Conservation (phyloP, 2,888 invertebrate species). For the Germaria angustata region DNA sequence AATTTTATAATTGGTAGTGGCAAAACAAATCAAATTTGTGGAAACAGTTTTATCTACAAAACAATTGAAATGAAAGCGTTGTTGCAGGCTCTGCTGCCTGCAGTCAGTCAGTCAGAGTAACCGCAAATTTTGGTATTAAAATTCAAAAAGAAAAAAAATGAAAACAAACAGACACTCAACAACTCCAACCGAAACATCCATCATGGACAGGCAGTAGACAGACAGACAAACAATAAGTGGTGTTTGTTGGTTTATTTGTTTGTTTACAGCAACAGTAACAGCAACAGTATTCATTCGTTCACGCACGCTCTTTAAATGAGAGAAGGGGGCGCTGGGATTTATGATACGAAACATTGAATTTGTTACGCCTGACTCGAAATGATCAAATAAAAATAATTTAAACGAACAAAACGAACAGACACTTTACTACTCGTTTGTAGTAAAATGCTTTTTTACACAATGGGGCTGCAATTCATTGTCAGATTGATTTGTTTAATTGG, state of each 20-base stretch:
- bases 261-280: conserved; percentile 29
- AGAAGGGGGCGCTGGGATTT: conserved; percentile 45
- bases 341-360: conserved; percentile 62
- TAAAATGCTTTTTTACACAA: conserved; percentile 47
- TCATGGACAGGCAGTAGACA: conserved; percentile 11
- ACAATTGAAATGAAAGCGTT: conserved; percentile 45
- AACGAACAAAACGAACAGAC: conserved; percentile 30
- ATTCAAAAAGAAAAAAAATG: background rate
- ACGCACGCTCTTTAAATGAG: conserved; percentile 56
- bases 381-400: conserved; percentile 55
- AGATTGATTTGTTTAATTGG: conserved; percentile 70
- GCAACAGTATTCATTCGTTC: conserved; percentile 36
- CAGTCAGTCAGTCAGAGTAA: background rate
- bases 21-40: conserved; percentile 65
- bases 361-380: conserved; percentile 65
- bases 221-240: background rate
- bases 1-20: conserved; percentile 64
- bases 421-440: background rate
- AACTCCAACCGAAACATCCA: conserved; percentile 52
- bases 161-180: conserved; percentile 59
- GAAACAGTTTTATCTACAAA: conserved; percentile 52
- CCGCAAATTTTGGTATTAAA: background rate
- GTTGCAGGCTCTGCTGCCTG: background rate
- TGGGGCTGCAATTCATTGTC: conserved; percentile 63
- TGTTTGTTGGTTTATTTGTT: background rate